Conservation (phyloP, 2,888 invertebrate species). For the Clunio marinus region DNA sequence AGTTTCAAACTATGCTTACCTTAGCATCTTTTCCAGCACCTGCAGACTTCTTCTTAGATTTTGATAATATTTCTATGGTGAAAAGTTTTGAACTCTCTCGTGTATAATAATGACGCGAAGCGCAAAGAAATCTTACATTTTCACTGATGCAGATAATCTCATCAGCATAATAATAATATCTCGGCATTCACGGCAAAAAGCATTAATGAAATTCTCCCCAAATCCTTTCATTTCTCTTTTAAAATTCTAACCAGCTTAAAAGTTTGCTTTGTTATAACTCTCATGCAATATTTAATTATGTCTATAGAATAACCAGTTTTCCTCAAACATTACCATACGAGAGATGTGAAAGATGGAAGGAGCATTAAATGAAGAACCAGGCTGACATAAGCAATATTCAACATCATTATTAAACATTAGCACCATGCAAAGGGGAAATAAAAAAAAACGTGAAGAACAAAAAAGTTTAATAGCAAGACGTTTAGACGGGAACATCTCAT, state of each 20-base stretch:
- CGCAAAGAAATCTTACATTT: neutral
- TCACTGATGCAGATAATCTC: neutral
- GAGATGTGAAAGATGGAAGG: too few relatives aligned
- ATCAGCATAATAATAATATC: neutral
- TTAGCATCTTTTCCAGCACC: too few relatives aligned
- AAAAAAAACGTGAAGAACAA: neutral
- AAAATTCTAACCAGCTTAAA: too few relatives aligned
- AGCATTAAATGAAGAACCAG: neutral
- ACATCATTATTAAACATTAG: neutral
- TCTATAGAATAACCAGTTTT: neutral
- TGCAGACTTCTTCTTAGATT: too few relatives aligned
- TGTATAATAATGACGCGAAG: neutral
- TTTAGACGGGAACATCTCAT: too few relatives aligned
- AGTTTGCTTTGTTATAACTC: neutral
- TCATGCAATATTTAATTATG: neutral
- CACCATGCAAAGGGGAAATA: neutral
- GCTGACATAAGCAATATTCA: neutral
- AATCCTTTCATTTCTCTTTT: too few relatives aligned
- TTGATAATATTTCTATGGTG: too few relatives aligned
- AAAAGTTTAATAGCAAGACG: too few relatives aligned
- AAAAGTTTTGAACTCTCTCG: neutral
- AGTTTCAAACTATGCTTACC: too few relatives aligned
- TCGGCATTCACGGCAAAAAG: too few relatives aligned
- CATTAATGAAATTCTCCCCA: too few relatives aligned
- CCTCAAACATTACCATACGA: too few relatives aligned